These are phyloP conservation scores for Diprion similis DNA, from an alignment of 1,140 invertebrate species.

Conservation along the genomic window DNA sequence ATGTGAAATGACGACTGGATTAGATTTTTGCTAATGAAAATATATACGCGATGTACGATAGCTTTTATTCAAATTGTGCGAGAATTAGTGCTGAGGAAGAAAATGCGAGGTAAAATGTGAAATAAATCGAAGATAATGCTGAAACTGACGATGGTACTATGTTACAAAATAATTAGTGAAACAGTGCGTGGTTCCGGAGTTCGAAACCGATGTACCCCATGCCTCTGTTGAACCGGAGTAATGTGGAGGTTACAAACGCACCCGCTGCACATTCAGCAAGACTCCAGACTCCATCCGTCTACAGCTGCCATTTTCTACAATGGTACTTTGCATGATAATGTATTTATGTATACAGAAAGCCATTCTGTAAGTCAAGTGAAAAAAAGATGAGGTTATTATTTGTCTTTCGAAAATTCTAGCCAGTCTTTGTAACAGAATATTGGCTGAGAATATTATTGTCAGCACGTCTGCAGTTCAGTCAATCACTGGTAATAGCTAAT, in stretches of 20 bases:
- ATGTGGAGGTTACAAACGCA: constrained; percentile 60
- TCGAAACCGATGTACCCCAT: not conserved
- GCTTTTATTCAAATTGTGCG: too few relatives aligned
- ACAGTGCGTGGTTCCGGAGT: not conserved
- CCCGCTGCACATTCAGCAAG: constrained; percentile 54
- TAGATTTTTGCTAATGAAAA: too few relatives aligned
- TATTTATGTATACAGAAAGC: not conserved
- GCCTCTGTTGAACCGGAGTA: constrained; percentile 29
- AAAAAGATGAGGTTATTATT: not conserved
- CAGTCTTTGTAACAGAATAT: too few relatives aligned
- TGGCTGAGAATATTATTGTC: too few relatives aligned
- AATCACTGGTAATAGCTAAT: too few relatives aligned
- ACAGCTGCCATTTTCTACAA: constrained; percentile 54
- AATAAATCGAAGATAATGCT: too few relatives aligned
- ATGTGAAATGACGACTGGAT: too few relatives aligned
- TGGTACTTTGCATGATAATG: constrained; percentile 35
- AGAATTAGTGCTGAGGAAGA: too few relatives aligned
- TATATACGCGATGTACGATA: too few relatives aligned
- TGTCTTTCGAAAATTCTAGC: not conserved
- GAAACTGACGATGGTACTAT: too few relatives aligned
- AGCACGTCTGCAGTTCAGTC: too few relatives aligned
- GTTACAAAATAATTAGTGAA: not conserved
- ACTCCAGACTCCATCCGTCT: constrained; percentile 53
- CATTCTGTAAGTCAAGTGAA: not conserved
- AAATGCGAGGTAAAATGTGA: too few relatives aligned